A percentile compares a stretch with the other conserved stretches of the same genome.
These are phyloP conservation scores for Piezodorus guildinii DNA, from an alignment of 1,140 invertebrate genomes.

Conservation along the genomic window DNA sequence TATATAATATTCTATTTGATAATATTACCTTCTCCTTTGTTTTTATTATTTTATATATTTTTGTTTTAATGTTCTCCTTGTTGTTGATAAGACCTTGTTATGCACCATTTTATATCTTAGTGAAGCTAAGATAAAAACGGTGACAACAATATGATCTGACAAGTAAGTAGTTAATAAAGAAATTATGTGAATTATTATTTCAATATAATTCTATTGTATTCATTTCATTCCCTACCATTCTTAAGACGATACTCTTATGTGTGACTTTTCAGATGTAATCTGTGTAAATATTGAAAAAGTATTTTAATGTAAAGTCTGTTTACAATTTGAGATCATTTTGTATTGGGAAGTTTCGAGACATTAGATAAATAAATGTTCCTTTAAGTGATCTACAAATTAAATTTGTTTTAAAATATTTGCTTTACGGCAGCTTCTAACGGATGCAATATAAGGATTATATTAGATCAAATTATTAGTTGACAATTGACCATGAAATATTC, in stretches of 20 bases:
- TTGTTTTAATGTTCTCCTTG: constrained; percentile 28
- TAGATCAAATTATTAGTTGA: too few relatives aligned
- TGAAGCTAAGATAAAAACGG: constrained; percentile 10
- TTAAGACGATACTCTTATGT: background rate
- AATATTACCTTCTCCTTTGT: constrained; percentile 20
- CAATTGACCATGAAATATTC: too few relatives aligned
- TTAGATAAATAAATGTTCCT: too few relatives aligned
- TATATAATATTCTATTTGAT: constrained; percentile 26
- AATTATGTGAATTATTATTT: constrained; percentile 28
- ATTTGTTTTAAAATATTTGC: too few relatives aligned
- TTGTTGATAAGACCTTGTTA: constrained; percentile 26
- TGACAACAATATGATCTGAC: constrained; percentile 24
- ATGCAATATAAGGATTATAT: too few relatives aligned
- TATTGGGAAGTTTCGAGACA: too few relatives aligned
- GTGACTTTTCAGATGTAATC: too few relatives aligned
- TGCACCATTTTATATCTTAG: constrained; percentile 12
- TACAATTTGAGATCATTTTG: too few relatives aligned
- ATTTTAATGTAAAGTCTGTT: too few relatives aligned
- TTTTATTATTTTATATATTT: constrained; percentile 23
- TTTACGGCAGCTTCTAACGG: too few relatives aligned
- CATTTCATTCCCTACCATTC: background rate
- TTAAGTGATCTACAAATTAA: too few relatives aligned
- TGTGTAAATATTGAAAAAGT: too few relatives aligned
- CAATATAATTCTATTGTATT: constrained; percentile 11
- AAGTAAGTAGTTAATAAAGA: constrained; percentile 27